phyloP scores from a whole-genome alignment of 2,888 invertebrate species.

The Tetranychus piercei region DNA sequence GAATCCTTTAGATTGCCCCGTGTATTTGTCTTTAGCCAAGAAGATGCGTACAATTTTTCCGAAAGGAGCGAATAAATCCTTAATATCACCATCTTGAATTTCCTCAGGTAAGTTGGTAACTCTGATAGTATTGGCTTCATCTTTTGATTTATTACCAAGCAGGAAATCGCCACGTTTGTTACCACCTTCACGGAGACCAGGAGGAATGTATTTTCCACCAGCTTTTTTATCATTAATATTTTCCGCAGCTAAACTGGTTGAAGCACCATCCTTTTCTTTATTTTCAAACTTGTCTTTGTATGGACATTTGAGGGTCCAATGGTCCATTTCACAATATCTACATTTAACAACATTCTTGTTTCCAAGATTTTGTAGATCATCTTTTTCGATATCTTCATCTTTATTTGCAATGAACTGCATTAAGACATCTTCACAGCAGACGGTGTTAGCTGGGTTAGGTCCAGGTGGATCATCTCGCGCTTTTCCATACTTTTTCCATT shows the following conservation, averaged over 20 bases:
- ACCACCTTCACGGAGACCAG: constrained; percentile 61
- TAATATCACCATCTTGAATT: constrained; percentile 74
- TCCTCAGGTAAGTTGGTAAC: constrained; percentile 94
- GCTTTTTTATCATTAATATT: constrained; percentile 28
- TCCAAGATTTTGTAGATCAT: constrained; percentile 38
- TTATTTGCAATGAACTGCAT: constrained; percentile 45
- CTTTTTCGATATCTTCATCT: constrained; percentile 38
- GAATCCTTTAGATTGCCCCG: constrained; percentile 52
- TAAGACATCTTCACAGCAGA: constrained; percentile 81
- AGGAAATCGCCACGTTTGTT: constrained; percentile 53
- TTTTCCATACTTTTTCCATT: constrained; percentile 87
- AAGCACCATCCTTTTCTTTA: constrained; percentile 22
- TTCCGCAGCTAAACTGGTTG: constrained; percentile 15
- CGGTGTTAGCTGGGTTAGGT: constrained; percentile 91
- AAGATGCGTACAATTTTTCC: constrained; percentile 83
- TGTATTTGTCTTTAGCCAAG: constrained; percentile 66
- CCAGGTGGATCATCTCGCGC: constrained; percentile 80
- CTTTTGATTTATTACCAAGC: constrained; percentile 37
- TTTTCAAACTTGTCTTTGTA: constrained; percentile 55
- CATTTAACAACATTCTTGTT: constrained; percentile 54
- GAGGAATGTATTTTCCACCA: constrained; percentile 49
- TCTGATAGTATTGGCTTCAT: constrained; percentile 66
- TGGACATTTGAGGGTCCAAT: constrained; percentile 96
- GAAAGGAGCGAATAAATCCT: constrained; percentile 81
- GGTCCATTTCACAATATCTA: constrained; percentile 78